Evolutionary conservation across 1,140 invertebrate species (phyloP), one percentile per base, ranked within the genome.

Genomic region (Lucilia cuprina): DNA sequence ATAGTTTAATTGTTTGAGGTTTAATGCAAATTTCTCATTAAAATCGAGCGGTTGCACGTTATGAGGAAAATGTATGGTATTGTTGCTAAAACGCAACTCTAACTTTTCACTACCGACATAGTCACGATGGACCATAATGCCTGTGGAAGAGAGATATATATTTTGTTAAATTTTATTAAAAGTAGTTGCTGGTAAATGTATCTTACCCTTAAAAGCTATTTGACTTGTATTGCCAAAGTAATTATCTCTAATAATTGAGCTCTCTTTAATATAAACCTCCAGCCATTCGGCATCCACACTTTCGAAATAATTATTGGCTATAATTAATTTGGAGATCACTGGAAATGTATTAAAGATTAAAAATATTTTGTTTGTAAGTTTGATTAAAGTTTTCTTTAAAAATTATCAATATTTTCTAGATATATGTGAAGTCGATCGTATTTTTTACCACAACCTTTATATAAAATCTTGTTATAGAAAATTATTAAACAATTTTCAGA

Each of bases 61-160:
- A 35, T 60, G 55, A 30, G 86, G 80, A 25, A 86, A 87, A 2
- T 85, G 86, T 60, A 91, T 78, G 2, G 84, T 89, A 55, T 91
- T 91, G 85, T 91, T 89, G 86, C 86, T 85, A 78, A 91, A 90
- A 13, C 87, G 89, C 70, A 91, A 77, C 84, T 91, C 90, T 74
- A 91, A 83, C 5, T 85, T 86, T 75, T 91, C 89, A 77, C 88
- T 91, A 13, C 87, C 41, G 21, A 87, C 85, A 83, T 90, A 89
- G 30, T 88, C 88, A 0, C 87, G 88, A 83, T 90, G 89, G 0
- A 90, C 85, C 10, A 78, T 82, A 13, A 90, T 86, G 55, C 87
- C 89, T 86, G 55, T 30, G 25, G n/a, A 84, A 82, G 25, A 9
- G 47, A 82, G 21, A 30, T 47, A 1, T n/a, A 9, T 17, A 35